A percentile compares a stretch with the other conserved stretches of the same genome.
Conservation (phyloP, 1,140 invertebrate species). For the Matsumurasca onukii region DNA sequence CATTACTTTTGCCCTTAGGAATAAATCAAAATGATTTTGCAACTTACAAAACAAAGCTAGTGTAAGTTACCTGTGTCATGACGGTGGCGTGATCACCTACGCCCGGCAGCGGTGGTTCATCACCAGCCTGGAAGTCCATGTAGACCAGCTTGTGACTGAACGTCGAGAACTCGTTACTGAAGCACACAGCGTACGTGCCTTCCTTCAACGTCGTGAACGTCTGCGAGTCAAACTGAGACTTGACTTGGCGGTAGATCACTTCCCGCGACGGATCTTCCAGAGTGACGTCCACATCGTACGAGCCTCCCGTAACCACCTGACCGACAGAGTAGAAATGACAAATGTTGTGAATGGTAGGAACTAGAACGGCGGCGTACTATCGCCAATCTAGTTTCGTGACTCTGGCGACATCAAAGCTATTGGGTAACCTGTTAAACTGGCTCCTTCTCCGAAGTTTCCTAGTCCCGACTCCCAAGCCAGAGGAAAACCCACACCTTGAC, state of each 20-base stretch:
- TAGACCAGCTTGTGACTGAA: conserved; percentile 99
- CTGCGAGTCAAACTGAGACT: conserved; percentile 93
- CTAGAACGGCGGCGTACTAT: background rate
- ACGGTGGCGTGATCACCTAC: conserved; percentile 89
- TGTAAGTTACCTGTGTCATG: conserved; percentile 93
- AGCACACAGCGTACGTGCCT: conserved; percentile 89
- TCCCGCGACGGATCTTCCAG: conserved; percentile 87
- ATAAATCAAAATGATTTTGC: too few species aligned
- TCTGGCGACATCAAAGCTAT: too few species aligned
- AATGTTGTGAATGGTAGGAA: too few species aligned
- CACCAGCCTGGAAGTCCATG: conserved; percentile 96
- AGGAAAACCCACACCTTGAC: too few species aligned
- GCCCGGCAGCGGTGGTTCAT: conserved; percentile 83
- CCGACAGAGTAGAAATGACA: conserved; percentile 39
- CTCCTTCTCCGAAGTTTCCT: too few species aligned
- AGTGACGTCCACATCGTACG: conserved; percentile 97
- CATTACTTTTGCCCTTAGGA: too few species aligned
- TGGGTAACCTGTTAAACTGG: too few species aligned
- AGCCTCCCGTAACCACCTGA: conserved; percentile 97
- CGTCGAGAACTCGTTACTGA: conserved; percentile 99
- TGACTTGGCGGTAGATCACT: conserved; percentile 89
- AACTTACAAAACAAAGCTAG: too few species aligned
- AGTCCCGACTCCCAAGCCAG: too few species aligned
- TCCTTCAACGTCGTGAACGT: conserved; percentile 74
- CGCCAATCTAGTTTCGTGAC: too few species aligned